phyloP scores from a whole-genome alignment of 37 sponge, comb jelly and placozoan genomes.

The Eunapius fragilis region DNA sequence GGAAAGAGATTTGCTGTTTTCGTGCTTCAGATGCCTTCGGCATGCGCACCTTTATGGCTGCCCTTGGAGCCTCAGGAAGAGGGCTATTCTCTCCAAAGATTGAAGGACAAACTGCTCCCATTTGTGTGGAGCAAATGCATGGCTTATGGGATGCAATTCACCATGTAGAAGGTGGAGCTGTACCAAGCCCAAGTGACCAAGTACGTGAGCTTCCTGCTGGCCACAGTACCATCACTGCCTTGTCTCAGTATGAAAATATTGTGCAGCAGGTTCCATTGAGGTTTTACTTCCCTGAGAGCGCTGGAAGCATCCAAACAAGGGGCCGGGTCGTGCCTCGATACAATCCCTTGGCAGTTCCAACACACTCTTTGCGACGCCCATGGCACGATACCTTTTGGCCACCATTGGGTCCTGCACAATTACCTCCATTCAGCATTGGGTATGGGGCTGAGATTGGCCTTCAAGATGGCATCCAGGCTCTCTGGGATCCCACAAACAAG shows the following conservation, averaged over 20 bases:
- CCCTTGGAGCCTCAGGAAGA: slow-evolving; percentile 61
- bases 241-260: too few species aligned
- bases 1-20: slow-evolving; percentile 22
- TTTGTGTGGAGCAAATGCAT: neutral
- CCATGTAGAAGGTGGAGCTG: neutral
- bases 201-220: neutral
- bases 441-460: slow-evolving; percentile 70
- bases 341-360: neutral
- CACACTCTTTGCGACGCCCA: neutral
- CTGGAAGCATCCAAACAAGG: neutral
- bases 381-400: slow-evolving; percentile 50
- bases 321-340: neutral
- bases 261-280: slow-evolving; percentile 29
- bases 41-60: slow-evolving; percentile 73
- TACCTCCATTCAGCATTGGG: slow-evolving; percentile 54
- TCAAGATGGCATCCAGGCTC: slow-evolving; percentile 39
- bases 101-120: neutral
- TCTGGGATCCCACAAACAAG: slow-evolving; percentile 58
- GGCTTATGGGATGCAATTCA: neutral
- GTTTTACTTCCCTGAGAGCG: slow-evolving; percentile 33
- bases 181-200: neutral
- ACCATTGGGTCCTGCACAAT: slow-evolving; percentile 62
- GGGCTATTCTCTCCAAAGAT: slow-evolving; percentile 62
- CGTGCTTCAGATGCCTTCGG: slow-evolving; percentile 67
- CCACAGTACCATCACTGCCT: slow-evolving; percentile 3